These are phyloP conservation scores for Reticulitermes lucifugus DNA, from an alignment of 2,888 invertebrate genomes.

Conservation along the genomic window DNA sequence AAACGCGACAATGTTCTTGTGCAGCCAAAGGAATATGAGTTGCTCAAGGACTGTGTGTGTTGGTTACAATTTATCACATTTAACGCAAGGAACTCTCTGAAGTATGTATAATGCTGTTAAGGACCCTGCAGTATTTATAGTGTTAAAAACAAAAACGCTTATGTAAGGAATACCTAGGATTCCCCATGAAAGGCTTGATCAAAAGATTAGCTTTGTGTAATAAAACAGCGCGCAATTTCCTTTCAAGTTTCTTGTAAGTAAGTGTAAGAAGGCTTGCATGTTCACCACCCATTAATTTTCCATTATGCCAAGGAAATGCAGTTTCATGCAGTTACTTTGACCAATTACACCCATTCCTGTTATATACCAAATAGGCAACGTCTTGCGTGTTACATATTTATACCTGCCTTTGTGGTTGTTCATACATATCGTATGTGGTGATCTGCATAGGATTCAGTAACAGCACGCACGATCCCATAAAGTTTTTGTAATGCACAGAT, in stretches of 20 bases:
- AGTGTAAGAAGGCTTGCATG: background rate
- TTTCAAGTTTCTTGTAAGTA: background rate
- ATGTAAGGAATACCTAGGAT: no score
- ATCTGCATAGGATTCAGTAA: background rate
- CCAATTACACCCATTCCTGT: background rate
- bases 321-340: background rate
- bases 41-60: no score
- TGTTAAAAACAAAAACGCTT: no score
- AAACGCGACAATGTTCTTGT: no score
- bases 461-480: background rate
- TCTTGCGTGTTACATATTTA: background rate
- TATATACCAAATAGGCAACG: background rate
- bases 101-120: no score
- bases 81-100: no score
- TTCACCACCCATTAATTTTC: background rate
- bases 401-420: background rate
- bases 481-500: background rate
- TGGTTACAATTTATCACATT: no score
- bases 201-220: no score
- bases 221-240: no score
- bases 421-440: background rate
- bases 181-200: no score
- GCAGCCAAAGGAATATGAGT: no score
- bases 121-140: no score
- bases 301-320: background rate